These are phyloP conservation scores for Naso thynnoides DNA, from an alignment of 2,797 vertebrate species.

Conservation along the genomic window DNA sequence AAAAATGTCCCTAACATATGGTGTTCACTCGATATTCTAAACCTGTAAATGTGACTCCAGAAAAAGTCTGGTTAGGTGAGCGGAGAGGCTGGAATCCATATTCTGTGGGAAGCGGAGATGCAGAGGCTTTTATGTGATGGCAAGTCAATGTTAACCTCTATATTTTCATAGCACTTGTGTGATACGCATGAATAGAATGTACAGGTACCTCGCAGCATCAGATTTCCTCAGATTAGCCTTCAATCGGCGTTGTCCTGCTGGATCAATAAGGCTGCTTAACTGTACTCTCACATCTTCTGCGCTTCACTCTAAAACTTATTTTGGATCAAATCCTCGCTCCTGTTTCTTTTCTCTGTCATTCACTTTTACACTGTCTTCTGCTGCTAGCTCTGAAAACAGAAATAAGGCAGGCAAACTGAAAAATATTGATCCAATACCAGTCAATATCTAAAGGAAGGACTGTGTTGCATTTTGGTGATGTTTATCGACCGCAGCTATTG, in stretches of 20 bases:
- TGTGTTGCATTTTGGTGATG: background rate
- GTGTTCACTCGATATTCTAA: background rate
- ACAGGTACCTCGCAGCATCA: background rate
- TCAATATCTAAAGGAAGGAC: conserved; percentile 25
- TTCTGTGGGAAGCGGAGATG: conserved; percentile 51
- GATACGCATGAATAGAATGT: conserved; percentile 20
- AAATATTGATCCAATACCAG: conserved; percentile 48
- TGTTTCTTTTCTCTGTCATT: background rate
- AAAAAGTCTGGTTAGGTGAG: conserved; percentile 22
- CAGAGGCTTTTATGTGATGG: conserved; percentile 20
- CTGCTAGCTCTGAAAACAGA: conserved; percentile 14
- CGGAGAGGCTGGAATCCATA: conserved; percentile 46
- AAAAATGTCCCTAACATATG: background rate
- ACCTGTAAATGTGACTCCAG: conserved; percentile 1
- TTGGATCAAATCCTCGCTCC: conserved; percentile 13
- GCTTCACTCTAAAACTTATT: background rate
- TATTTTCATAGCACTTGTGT: conserved; percentile 20
- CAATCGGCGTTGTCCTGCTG: background rate
- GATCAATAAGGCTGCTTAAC: conserved; percentile 18
- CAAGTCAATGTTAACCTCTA: conserved; percentile 41
- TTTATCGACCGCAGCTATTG: conserved; percentile 34
- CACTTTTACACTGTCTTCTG: conserved; percentile 5
- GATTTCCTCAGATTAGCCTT: conserved; percentile 24
- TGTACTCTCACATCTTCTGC: background rate
- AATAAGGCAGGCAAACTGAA: conserved; percentile 6